phyloP scores from a whole-genome alignment of 2,888 invertebrate genomes.

The Dryobotodes eremita region DNA sequence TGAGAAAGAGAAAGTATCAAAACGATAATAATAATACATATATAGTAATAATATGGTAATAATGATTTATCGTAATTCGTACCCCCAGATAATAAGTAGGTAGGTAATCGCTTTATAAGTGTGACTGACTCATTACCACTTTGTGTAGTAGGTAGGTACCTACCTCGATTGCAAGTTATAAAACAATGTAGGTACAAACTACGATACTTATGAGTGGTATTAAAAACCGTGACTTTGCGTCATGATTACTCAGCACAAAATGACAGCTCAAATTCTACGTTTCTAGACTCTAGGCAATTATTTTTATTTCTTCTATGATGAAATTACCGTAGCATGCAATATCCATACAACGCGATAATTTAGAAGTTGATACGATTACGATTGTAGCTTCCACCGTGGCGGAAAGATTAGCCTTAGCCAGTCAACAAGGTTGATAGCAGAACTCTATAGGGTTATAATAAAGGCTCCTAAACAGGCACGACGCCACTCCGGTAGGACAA shows the following conservation, averaged over 20 bases:
- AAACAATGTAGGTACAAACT: slow-evolving; percentile 6
- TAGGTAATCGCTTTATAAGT: slow-evolving; percentile 27
- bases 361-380: neutral
- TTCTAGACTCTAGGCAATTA: slow-evolving; percentile 2
- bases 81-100: neutral
- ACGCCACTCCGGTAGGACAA: no score
- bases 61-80: slow-evolving; percentile 9
- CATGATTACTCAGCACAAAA: slow-evolving; percentile 37
- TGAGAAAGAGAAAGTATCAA: neutral
- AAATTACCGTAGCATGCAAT: neutral
- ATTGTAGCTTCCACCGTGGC: neutral
- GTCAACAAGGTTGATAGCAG: neutral
- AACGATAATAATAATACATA: neutral
- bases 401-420: slow-evolving; percentile 1
- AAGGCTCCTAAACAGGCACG: no score
- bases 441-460: neutral
- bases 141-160: slow-evolving; percentile 11
- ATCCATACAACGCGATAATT: neutral
- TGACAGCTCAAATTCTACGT: neutral
- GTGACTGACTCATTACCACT: slow-evolving; percentile 42
- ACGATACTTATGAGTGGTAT: slow-evolving; percentile 16
- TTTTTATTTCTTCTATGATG: neutral
- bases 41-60: neutral
- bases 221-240: slow-evolving; percentile 34
- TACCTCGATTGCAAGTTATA: slow-evolving; percentile 16